Base-by-base conservation (phyloP, 2,888 invertebrate species). In the Ceraclea dissimilis region DNA sequence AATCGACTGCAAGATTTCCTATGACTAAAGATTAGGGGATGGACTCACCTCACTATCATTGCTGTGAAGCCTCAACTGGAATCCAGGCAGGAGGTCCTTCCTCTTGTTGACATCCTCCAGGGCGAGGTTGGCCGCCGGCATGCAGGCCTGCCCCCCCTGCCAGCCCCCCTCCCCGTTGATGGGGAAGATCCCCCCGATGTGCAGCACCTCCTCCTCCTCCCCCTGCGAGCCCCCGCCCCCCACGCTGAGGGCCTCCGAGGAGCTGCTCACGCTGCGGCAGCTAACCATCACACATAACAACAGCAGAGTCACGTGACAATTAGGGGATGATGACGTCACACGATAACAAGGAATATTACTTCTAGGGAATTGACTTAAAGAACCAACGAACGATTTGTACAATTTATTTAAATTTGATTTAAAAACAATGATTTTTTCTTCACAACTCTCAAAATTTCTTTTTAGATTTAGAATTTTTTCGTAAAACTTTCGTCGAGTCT, bases 71-170 rank as follows among this genome's bases (percentile, higher is more conserved):
- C 86, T 87, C 65, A 98, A 81, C 66, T 85, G 85, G 73, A 94
- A 97, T 55, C 94, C 94, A 51, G 93, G 91, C 67, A 98, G 79
- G 65, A 98, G 81, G 75, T 94, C 90, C 60, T 83, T 82, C 65
- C 88, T 81, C 53, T 84, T 85, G 78, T 98, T 99, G 64, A 99
- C 95, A 75, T 98, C 97, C 66, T 92, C 89, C 67, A 99, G 81
- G 33, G 99, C 99, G 75, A 99, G 84, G 70, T 90, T 85, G 57
- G 97, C 97, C 47, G 99, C 98, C 34, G 99, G 98, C 81, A 92
- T 90, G 76, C 98, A 99, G 10, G 97, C 97, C 81, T 93, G 92
- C 2, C 98, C 98, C 33, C 98, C 98, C 68, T 97, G 95, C 97
- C 97, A 98, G 65, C 96, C 96, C 51, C 95, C 93, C 68, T 92